phyloP scores from a whole-genome alignment of 2,888 invertebrate genomes.

The Lymantria monacha region DNA sequence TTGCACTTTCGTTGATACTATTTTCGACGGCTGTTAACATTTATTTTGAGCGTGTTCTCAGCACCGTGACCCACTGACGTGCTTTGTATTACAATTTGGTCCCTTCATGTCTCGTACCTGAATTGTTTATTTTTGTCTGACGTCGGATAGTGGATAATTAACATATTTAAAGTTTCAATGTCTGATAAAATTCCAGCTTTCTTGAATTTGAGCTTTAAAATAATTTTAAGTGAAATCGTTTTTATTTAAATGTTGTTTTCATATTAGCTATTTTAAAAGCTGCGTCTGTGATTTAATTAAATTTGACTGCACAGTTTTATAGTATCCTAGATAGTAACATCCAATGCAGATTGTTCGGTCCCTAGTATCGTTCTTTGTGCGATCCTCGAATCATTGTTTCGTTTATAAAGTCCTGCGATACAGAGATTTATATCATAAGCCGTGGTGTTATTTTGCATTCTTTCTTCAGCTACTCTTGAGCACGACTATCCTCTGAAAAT shows the following conservation, averaged over 20 bases:
- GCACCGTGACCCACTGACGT: constrained; percentile 70
- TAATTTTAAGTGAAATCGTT: background rate
- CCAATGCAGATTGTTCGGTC: too few species aligned
- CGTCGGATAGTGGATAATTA: constrained; percentile 6
- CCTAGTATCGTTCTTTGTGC: too few species aligned
- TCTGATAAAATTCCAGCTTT: background rate
- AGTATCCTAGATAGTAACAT: too few species aligned
- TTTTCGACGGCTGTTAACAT: constrained; percentile 56
- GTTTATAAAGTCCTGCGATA: too few species aligned
- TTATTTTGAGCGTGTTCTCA: constrained; percentile 63
- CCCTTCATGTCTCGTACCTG: constrained; percentile 42
- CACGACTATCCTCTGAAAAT: too few species aligned
- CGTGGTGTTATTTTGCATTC: too few species aligned
- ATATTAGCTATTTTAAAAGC: background rate
- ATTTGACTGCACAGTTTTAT: too few species aligned
- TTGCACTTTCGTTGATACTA: constrained; percentile 55
- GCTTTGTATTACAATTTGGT: constrained; percentile 59
- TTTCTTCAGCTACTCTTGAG: too few species aligned
- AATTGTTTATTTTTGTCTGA: constrained; percentile 46
- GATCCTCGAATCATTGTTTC: too few species aligned
- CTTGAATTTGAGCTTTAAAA: background rate
- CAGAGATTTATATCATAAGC: too few species aligned
- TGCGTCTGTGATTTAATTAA: too few species aligned
- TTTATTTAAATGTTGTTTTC: background rate
- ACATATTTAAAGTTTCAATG: constrained; percentile 1